Percentiles rank a stretch among this genome's conserved stretches.
These are phyloP conservation scores for Rhegmatorhina hoffmannsi DNA, from an alignment of 2,113 vertebrate genomes.

Conservation along the genomic window DNA sequence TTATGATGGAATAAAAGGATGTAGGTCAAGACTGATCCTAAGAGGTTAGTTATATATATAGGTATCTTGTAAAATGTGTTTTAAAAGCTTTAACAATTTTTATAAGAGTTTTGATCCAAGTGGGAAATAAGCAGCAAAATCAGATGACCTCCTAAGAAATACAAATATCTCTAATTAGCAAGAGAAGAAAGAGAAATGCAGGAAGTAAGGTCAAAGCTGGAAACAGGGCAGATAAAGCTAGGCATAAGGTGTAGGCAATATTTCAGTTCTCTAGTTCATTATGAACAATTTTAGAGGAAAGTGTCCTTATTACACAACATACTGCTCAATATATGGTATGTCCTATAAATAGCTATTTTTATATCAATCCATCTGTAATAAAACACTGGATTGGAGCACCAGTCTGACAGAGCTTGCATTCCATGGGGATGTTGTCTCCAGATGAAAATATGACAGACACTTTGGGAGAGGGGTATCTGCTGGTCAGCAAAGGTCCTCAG, in stretches of 20 bases:
- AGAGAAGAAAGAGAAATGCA: not conserved
- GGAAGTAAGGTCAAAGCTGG: constrained; percentile 47
- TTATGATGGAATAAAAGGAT: constrained; percentile 28
- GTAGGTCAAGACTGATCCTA: constrained; percentile 33
- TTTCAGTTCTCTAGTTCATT: not conserved
- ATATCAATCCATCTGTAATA: not conserved
- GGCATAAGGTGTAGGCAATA: not conserved
- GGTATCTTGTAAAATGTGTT: constrained; percentile 27
- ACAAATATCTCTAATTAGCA: constrained; percentile 52
- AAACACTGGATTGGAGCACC: not conserved
- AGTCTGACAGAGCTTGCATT: not conserved
- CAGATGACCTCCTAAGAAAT: constrained; percentile 46
- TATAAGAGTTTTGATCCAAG: constrained; percentile 43
- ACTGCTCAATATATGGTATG: not conserved
- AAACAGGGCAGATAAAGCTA: not conserved
- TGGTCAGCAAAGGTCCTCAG: not conserved
- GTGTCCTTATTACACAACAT: not conserved
- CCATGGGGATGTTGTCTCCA: not conserved
- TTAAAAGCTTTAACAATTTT: constrained; percentile 50
- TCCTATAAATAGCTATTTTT: not conserved
- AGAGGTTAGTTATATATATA: constrained; percentile 53
- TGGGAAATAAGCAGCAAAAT: constrained; percentile 57
- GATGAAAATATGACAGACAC: not conserved
- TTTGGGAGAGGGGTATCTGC: not conserved
- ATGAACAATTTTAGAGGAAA: not conserved